phyloP scores from a whole-genome alignment of 2,888 invertebrate species.

The Linhomoeus sp. region DNA sequence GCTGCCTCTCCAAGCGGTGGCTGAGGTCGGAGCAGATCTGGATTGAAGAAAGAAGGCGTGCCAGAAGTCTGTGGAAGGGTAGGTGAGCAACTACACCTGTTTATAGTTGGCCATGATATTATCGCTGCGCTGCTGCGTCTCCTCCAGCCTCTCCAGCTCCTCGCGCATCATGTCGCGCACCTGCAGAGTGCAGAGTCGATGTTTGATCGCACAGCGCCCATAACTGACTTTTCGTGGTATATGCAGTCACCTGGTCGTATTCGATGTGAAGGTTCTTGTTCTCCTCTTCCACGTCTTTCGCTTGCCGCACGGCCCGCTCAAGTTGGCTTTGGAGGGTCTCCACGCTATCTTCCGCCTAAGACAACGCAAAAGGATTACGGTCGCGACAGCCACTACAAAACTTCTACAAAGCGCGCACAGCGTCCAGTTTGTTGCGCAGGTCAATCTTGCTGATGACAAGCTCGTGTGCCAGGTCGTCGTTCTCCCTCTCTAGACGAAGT shows the following conservation, averaged over 20 bases:
- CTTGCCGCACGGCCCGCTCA: conserved; percentile 28
- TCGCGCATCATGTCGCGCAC: conserved; percentile 48
- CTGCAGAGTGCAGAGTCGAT: conserved; percentile 15
- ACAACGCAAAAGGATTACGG: background rate
- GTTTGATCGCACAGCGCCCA: too few species aligned
- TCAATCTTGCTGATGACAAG: conserved; percentile 39
- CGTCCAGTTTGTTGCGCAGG: conserved; percentile 36
- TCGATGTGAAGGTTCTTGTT: conserved; percentile 47
- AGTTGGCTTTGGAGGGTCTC: conserved; percentile 28
- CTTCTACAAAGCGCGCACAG: conserved; percentile 12
- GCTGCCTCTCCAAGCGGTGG: conserved; percentile 60
- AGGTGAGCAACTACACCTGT: conserved; percentile 35
- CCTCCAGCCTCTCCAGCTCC: conserved; percentile 39
- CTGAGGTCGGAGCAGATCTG: conserved; percentile 47
- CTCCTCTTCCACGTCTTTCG: conserved; percentile 52
- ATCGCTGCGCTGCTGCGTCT: conserved; percentile 43
- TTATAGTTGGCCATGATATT: conserved; percentile 71
- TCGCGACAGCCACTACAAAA: too few species aligned
- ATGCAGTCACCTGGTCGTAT: conserved; percentile 28
- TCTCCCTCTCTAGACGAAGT: conserved; percentile 40
- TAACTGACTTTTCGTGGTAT: too few species aligned
- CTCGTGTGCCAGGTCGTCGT: conserved; percentile 40
- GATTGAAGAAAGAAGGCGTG: conserved; percentile 7
- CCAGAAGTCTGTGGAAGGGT: conserved; percentile 1
- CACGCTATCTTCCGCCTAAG: conserved; percentile 33